phyloP scores from a whole-genome alignment of 2,113 vertebrate species.

The Heloderma charlesbogerti region DNA sequence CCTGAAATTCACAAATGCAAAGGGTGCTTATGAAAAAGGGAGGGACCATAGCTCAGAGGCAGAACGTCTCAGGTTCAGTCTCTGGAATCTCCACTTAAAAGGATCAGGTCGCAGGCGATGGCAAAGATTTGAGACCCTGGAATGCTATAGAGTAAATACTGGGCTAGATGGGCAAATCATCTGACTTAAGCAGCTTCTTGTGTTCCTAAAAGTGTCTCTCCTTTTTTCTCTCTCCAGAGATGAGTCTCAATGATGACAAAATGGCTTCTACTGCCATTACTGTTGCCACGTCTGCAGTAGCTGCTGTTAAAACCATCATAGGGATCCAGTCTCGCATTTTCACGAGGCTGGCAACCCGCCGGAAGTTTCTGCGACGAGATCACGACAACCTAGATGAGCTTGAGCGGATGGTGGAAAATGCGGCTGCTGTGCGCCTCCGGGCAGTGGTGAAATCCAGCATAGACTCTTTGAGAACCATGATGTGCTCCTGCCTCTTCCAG shows the following conservation, averaged over 20 bases:
- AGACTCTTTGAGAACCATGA: constrained; percentile 15
- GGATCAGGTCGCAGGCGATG: neutral
- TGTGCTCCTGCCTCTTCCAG: constrained; percentile 39
- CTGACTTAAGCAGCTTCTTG: neutral
- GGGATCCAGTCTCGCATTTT: constrained; percentile 19
- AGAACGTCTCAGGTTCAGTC: too few relatives aligned
- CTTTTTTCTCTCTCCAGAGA: neutral
- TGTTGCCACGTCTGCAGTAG: neutral
- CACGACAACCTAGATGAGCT: neutral
- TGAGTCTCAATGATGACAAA: neutral
- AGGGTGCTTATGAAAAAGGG: neutral
- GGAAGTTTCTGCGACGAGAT: neutral
- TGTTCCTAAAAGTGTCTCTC: neutral
- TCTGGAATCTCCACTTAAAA: too few relatives aligned
- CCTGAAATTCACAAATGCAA: neutral
- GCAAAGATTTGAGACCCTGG: neutral
- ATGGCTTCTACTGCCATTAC: neutral
- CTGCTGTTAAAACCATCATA: neutral
- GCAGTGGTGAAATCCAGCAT: constrained; percentile 18
- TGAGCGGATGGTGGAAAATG: constrained; percentile 3
- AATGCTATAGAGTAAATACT: neutral
- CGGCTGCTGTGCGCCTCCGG: neutral
- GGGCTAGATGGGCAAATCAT: neutral
- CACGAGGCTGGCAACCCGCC: constrained; percentile 11
- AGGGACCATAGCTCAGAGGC: neutral